Evolutionary conservation across 2,113 vertebrate genomes (phyloP).

Genomic region (Mobula hypostoma): DNA sequence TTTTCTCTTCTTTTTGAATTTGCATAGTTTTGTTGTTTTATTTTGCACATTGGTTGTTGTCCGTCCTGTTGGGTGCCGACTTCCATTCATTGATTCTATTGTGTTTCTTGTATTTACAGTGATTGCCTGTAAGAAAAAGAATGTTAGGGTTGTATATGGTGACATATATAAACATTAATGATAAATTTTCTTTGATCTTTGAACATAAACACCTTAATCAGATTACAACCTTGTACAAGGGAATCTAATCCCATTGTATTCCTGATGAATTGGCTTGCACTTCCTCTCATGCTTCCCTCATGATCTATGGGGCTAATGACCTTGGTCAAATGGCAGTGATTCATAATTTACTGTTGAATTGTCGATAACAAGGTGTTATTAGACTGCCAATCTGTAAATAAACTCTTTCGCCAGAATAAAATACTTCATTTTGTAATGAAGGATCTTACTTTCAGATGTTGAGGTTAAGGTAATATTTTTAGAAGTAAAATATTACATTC

Average conservation of each 20-base stretch:
- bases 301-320: too few relatives aligned
- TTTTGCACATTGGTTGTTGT: too few relatives aligned
- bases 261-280: background rate
- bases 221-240: background rate
- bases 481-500: background rate
- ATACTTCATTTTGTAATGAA: background rate
- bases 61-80: too few relatives aligned
- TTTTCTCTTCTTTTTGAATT: too few relatives aligned
- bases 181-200: too few relatives aligned
- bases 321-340: background rate
- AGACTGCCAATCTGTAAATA: background rate
- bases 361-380: background rate
- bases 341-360: background rate
- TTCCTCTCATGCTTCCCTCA: too few relatives aligned
- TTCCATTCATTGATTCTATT: too few relatives aligned
- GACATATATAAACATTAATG: too few relatives aligned
- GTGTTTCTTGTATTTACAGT: too few relatives aligned
- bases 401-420: background rate
- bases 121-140: too few relatives aligned
- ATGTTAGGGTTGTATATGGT: too few relatives aligned
- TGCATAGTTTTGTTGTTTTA: too few relatives aligned
- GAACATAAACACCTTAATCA: background rate
- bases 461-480: background rate
- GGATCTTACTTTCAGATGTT: background rate
- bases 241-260: background rate